Evolutionary conservation across 2,113 vertebrate genomes (phyloP).

Genomic region (Heterochromis multidens): DNA sequence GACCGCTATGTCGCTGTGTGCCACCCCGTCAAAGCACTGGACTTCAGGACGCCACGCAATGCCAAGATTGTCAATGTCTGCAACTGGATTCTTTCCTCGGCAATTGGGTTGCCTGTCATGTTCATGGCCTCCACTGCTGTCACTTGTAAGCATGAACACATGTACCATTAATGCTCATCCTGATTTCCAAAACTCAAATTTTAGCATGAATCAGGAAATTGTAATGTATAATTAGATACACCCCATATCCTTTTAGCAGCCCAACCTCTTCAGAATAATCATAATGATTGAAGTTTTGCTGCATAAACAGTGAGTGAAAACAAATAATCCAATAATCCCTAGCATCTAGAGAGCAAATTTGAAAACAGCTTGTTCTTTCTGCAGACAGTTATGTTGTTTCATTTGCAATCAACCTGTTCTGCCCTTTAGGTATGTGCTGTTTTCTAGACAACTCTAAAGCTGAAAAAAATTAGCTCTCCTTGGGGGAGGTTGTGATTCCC

Average conservation of each 20-base stretch:
- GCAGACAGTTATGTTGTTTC: neutral
- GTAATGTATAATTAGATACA: neutral
- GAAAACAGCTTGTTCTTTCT: neutral
- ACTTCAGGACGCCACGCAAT: conserved; percentile 94
- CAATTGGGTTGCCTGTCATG: conserved; percentile 98
- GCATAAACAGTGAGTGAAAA: neutral
- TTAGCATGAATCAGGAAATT: neutral
- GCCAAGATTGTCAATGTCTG: conserved; percentile 98
- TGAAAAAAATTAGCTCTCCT: neutral
- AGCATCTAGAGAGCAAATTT: neutral
- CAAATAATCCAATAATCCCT: neutral
- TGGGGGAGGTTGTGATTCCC: neutral
- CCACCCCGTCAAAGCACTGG: conserved; percentile 94
- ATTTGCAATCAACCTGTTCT: neutral
- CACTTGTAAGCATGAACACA: conserved; percentile 21
- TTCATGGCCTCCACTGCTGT: conserved; percentile 90
- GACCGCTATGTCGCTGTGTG: conserved; percentile 98
- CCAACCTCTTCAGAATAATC: neutral
- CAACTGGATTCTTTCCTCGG: conserved; percentile 98
- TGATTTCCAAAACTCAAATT: neutral
- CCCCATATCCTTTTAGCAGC: neutral
- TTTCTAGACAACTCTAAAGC: neutral
- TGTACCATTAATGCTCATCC: neutral
- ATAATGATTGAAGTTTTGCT: neutral
- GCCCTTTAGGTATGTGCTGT: neutral